Evolutionary conservation across 2,797 vertebrate species (phyloP), one percentile per base, ranked within the genome.

Genomic region (Muscicapa comitata): DNA sequence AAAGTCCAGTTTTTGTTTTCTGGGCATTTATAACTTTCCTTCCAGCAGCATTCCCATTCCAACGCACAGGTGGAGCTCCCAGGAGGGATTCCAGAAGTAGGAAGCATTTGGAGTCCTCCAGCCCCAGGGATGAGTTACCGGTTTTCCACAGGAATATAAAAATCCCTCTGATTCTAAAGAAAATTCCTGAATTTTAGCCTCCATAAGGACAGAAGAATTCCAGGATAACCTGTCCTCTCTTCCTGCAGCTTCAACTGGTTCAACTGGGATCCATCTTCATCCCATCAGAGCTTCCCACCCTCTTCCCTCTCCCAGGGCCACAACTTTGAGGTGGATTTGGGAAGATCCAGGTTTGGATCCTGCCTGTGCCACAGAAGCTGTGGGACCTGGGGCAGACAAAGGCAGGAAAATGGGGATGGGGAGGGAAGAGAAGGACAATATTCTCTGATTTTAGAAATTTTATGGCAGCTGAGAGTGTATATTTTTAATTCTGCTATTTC

Each of bases 391-490:
- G 14, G 13, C 40, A 66, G 35, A 19, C 5, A 16, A 37, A 6
- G 10, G 25, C 38, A 40, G 54, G 37, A 13, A 61, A 40, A 19
- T 0, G 2, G 10, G 38, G 17, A 33, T 8, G 4, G 10, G 9
- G 6, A 7, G 7, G 3, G 13, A 2, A 19, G 24, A 42, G 4
- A 13, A 28, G 2, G 5, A 23, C 11, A 1, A 10, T 3, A 13
- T 26, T 3, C 29, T 45, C n/a, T 7, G 3, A 10, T 33, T 48
- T 38, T 3, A 51, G 20, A 13, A 6, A 3, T 38, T 37, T 18
- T 1, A 6, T 4, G n/a, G 58, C 40, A 75, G 42, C 75, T 2
- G 8, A 5, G 6, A 7, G 17, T 1, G 4, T 11, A 14, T 42
- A 28, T 7, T 6, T 13, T 10, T 16, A 29, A 10, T 8, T 33